Evolutionary conservation across 2,888 invertebrate species (phyloP).

Genomic region (Neoitamus cyanurus): DNA sequence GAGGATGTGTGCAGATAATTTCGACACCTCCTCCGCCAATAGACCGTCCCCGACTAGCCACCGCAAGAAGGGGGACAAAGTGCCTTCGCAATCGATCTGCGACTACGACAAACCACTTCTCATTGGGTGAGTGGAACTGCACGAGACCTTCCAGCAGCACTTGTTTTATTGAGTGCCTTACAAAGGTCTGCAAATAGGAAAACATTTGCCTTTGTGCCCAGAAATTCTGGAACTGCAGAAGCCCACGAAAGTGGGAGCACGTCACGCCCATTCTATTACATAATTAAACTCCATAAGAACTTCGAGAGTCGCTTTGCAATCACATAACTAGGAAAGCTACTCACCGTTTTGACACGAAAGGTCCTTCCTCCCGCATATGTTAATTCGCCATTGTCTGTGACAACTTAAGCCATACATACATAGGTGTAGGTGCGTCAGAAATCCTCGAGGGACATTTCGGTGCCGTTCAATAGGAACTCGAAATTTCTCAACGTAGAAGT

Average conservation of each 20-base stretch:
- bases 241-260: not conserved
- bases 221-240: not conserved
- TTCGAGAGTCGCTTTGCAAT: not conserved
- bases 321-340: not conserved
- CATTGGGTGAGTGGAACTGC: not conserved
- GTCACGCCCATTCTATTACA: not conserved
- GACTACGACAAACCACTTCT: not conserved
- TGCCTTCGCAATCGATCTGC: conserved; percentile 4
- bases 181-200: not conserved
- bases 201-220: not conserved
- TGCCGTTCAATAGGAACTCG: not conserved
- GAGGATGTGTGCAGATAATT: conserved; percentile 2
- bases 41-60: not conserved
- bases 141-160: not conserved
- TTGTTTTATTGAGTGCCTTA: not conserved
- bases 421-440: too few species aligned
- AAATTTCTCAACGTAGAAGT: not conserved
- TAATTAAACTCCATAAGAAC: not conserved
- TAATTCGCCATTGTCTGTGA: not conserved
- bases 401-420: not conserved
- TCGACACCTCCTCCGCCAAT: not conserved
- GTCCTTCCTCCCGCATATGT: too few species aligned
- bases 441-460: not conserved
- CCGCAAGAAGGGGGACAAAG: not conserved
- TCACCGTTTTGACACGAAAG: not conserved